phyloP scores from a whole-genome alignment of 2,113 vertebrate species.

The Peromyscus leucopus region DNA sequence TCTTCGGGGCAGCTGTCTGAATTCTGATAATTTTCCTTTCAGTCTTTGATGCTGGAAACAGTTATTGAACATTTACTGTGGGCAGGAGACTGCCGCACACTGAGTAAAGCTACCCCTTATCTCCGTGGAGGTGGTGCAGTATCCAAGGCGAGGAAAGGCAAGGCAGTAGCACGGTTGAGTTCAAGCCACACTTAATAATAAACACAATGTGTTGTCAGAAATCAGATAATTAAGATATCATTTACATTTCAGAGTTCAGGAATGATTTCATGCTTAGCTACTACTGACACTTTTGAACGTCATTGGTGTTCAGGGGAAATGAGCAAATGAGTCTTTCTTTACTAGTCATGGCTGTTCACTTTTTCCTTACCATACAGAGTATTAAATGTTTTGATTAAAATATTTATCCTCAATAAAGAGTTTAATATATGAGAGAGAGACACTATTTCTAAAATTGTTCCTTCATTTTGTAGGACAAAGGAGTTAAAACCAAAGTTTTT shows the following conservation, averaged over 20 bases:
- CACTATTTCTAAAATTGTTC: neutral
- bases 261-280: neutral
- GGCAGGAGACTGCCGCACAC: neutral
- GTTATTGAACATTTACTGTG: constrained; percentile 54
- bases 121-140: neutral
- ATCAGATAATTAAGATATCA: neutral
- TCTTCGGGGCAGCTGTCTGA: constrained; percentile 56
- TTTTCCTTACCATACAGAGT: neutral
- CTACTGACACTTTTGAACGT: constrained; percentile 18
- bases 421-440: neutral
- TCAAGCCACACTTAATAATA: neutral
- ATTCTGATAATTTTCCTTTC: constrained; percentile 56
- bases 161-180: neutral
- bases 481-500: neutral
- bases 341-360: neutral
- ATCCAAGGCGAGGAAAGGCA: neutral
- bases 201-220: neutral
- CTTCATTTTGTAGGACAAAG: neutral
- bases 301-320: neutral
- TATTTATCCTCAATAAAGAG: neutral
- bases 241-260: neutral
- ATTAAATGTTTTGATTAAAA: constrained; percentile 36
- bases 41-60: constrained; percentile 65
- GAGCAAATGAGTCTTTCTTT: neutral
- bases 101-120: neutral